Percentiles rank a stretch among this genome's conserved stretches.
Conservation (phyloP, 2,888 invertebrate species). For the Drosophila peninsularis region DNA sequence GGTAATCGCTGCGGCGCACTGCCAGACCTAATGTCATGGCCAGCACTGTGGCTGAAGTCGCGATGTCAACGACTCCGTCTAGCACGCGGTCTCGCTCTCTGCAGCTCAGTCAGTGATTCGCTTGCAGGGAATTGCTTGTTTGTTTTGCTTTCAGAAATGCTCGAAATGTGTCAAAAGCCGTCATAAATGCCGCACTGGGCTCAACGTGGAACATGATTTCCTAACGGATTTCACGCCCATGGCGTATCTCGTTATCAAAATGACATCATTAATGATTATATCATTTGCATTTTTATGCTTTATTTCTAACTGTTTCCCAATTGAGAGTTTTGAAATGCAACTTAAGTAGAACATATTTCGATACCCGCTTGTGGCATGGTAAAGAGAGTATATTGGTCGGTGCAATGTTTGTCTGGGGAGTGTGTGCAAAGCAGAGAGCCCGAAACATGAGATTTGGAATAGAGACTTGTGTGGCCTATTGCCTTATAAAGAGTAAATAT, state of each 20-base stretch:
- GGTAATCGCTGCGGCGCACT: conserved; percentile 32
- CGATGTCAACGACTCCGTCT: conserved; percentile 47
- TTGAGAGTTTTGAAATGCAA: not conserved
- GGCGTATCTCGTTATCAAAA: conserved; percentile 39
- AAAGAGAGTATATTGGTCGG: not conserved
- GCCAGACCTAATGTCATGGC: conserved; percentile 46
- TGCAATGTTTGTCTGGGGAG: not conserved
- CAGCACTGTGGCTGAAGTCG: conserved; percentile 23
- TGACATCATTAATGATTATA: conserved; percentile 37
- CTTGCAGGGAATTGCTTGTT: conserved; percentile 7
- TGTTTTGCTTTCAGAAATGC: conserved; percentile 16
- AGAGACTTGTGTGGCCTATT: too few relatives aligned
- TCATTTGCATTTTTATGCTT: conserved; percentile 56
- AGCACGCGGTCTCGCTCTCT: conserved; percentile 1
- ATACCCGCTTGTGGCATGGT: not conserved
- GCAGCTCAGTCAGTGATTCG: not conserved
- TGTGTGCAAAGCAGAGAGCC: not conserved
- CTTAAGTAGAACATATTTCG: not conserved
- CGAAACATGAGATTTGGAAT: not conserved
- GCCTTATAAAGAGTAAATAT: too few relatives aligned
- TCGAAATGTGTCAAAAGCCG: conserved; percentile 41
- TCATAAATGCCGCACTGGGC: conserved; percentile 40
- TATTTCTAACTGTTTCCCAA: conserved; percentile 12
- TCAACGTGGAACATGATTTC: conserved; percentile 9
- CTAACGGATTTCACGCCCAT: conserved; percentile 62